Evolutionary conservation across 2,888 invertebrate genomes (phyloP).

Genomic region (Cryptophagus acutangulus): DNA sequence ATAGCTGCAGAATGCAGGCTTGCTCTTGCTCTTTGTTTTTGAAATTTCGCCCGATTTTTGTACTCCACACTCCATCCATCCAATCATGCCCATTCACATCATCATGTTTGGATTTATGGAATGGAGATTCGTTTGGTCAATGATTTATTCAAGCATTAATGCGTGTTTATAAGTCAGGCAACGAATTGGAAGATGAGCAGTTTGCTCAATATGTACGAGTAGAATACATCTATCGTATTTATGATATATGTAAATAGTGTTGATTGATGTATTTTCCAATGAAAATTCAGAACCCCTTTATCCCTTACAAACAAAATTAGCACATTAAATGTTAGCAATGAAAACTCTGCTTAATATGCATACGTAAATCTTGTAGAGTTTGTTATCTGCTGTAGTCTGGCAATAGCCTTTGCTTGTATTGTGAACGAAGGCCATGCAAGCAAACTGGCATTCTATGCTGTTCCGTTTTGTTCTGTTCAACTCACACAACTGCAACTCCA

Average conservation of each 20-base stretch:
- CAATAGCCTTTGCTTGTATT: conserved; percentile 17
- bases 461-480: conserved; percentile 25
- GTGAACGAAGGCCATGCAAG: conserved; percentile 9
- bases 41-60: conserved; percentile 21
- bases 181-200: conserved; percentile 20
- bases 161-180: conserved; percentile 25
- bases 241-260: no score
- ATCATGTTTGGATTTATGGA: conserved; percentile 27
- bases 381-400: conserved; percentile 13
- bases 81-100: conserved; percentile 27
- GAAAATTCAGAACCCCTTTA: conserved; percentile 21
- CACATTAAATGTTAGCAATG: conserved; percentile 31
- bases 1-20: conserved; percentile 19
- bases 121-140: conserved; percentile 27
- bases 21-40: conserved; percentile 18
- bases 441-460: conserved; percentile 10
- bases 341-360: conserved; percentile 27
- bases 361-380: conserved; percentile 28
- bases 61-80: no score
- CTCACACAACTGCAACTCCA: conserved; percentile 35
- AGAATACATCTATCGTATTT: no score
- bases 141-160: conserved; percentile 31
- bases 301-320: conserved; percentile 34
- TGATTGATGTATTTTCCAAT: conserved; percentile 35
- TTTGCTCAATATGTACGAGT: no score